These are phyloP conservation scores for Megastigmus dorsalis DNA, from an alignment of 2,888 invertebrate species.

Conservation along the genomic window DNA sequence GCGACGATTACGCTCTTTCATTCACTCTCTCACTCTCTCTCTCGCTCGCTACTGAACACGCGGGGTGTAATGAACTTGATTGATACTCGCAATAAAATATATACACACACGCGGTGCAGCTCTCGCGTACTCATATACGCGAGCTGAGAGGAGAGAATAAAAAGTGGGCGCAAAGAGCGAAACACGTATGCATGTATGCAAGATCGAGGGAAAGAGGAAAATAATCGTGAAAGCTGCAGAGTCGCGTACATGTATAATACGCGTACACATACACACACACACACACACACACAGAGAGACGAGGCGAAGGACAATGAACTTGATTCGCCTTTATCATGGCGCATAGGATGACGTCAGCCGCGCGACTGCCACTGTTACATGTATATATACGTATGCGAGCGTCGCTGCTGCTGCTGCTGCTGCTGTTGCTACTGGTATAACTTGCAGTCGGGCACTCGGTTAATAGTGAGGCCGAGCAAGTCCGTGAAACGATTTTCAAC, in stretches of 20 bases:
- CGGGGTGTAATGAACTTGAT: conserved; percentile 35
- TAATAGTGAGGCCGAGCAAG: conserved; percentile 56
- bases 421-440: neutral
- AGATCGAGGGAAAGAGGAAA: neutral
- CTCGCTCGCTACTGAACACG: too few species aligned
- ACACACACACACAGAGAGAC: neutral
- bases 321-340: conserved; percentile 59
- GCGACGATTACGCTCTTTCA: too few species aligned
- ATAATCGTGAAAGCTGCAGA: too few species aligned
- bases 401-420: neutral
- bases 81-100: conserved; percentile 8
- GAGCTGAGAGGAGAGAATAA: too few species aligned
- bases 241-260: too few species aligned
- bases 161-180: too few species aligned
- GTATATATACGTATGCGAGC: too few species aligned
- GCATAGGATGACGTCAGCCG: conserved; percentile 54
- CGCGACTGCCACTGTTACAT: too few species aligned
- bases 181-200: too few species aligned
- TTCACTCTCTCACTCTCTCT: too few species aligned
- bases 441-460: conserved; percentile 60
- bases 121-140: too few species aligned
- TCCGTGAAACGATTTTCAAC: conserved; percentile 62
- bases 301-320: conserved; percentile 59
- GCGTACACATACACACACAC: too few species aligned
- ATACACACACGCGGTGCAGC: neutral